phyloP scores from a whole-genome alignment of 2,888 invertebrate genomes.

The Anoncus sp. region DNA sequence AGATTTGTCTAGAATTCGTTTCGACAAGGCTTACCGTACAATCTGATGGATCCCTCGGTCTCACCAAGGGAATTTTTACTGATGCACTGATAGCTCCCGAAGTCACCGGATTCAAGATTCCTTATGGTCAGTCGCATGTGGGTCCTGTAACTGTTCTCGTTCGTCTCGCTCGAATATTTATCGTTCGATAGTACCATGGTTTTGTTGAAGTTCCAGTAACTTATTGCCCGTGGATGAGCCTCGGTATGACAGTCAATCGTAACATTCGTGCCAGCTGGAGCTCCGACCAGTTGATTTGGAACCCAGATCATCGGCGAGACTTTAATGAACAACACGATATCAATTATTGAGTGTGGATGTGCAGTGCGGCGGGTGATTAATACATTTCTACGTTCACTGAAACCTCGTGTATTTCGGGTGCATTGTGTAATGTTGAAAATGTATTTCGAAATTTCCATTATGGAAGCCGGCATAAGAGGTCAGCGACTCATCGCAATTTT shows the following conservation, averaged over 20 bases:
- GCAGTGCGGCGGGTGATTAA: not conserved
- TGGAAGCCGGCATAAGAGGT: constrained; percentile 16
- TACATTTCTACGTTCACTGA: not conserved
- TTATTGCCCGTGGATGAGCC: constrained; percentile 95
- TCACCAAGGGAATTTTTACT: constrained; percentile 97
- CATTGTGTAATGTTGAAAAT: constrained; percentile 6
- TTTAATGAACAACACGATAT: constrained; percentile 82
- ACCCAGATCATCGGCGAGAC: constrained; percentile 98
- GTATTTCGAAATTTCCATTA: constrained; percentile 44
- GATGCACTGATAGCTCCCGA: constrained; percentile 96
- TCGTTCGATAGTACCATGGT: constrained; percentile 95
- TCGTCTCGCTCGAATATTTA: constrained; percentile 93
- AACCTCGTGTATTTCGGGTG: not conserved
- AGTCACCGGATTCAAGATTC: constrained; percentile 92
- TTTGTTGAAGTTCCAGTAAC: constrained; percentile 96
- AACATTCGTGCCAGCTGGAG: constrained; percentile 95
- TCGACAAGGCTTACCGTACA: constrained; percentile 89
- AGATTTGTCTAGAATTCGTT: not conserved
- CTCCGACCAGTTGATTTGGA: constrained; percentile 96
- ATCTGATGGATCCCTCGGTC: constrained; percentile 95
- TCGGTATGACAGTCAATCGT: constrained; percentile 97
- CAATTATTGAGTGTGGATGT: constrained; percentile 13
- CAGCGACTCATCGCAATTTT: constrained; percentile 31
- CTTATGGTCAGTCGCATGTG: constrained; percentile 95
- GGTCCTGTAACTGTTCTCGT: constrained; percentile 94